These are phyloP conservation scores for Corythornis madagascariensis DNA, from an alignment of 2,113 vertebrate genomes.

Conservation along the genomic window DNA sequence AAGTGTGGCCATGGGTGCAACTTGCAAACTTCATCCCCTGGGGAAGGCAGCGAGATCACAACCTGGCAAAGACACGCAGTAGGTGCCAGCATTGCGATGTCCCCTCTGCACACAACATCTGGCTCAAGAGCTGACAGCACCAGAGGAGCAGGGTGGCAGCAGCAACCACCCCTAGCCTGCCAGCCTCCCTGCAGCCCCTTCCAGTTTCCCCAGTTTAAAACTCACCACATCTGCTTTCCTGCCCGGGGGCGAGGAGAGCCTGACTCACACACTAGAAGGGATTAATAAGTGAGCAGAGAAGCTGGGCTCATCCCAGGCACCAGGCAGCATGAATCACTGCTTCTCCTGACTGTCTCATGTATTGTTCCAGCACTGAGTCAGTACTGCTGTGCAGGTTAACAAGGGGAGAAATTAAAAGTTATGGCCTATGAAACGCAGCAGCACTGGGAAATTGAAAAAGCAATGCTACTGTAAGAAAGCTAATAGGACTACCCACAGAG, in stretches of 20 bases:
- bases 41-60: not conserved
- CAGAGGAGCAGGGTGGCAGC: not conserved
- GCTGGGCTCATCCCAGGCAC: slow-evolving; percentile 3
- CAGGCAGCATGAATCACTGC: slow-evolving; percentile 48
- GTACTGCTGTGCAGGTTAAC: slow-evolving; percentile 5
- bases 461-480: not conserved
- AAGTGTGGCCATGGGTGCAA: not conserved
- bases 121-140: not conserved
- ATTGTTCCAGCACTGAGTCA: slow-evolving; percentile 60
- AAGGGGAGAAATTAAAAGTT: not conserved
- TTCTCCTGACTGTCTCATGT: not conserved
- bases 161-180: not conserved
- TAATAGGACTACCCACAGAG: slow-evolving; percentile 8
- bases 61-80: not conserved
- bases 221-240: not conserved
- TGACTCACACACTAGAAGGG: slow-evolving; percentile 29
- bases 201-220: not conserved
- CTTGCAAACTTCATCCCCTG: not conserved
- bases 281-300: slow-evolving; percentile 35
- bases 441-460: not conserved
- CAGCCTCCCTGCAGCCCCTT: not conserved
- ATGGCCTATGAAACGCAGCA: not conserved
- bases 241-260: slow-evolving; percentile 34
- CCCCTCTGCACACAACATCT: accelerated
- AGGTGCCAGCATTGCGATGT: accelerated